Percentiles rank a stretch among this genome's conserved stretches.
Conservation (phyloP, 2,888 invertebrate genomes). For the Drosophila formosana region DNA sequence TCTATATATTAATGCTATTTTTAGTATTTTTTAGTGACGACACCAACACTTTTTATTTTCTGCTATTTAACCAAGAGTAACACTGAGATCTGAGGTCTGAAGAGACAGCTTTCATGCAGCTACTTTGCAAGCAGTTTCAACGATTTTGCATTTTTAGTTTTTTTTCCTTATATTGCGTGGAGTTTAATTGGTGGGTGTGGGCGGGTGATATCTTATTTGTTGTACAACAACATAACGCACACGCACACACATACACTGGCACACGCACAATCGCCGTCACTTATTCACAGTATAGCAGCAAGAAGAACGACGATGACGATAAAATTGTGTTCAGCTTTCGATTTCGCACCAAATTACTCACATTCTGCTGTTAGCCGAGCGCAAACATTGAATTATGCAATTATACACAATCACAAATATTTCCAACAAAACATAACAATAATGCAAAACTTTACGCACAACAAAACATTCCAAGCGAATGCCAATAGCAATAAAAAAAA, state of each 20-base stretch:
- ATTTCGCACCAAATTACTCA: conserved; percentile 18
- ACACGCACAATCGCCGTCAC: conserved; percentile 28
- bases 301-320: conserved; percentile 49
- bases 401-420: conserved; percentile 15
- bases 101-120: not conserved
- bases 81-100: conserved; percentile 19
- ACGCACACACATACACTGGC: conserved; percentile 31
- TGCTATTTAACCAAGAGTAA: conserved; percentile 12
- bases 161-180: conserved; percentile 13
- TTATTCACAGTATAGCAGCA: conserved; percentile 34
- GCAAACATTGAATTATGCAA: conserved; percentile 12
- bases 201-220: conserved; percentile 41
- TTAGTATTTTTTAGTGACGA: conserved; percentile 43
- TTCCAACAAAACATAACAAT: conserved; percentile 19
- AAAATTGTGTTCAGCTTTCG: conserved; percentile 31
- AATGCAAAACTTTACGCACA: conserved; percentile 9
- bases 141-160: not conserved
- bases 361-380: not conserved
- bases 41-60: conserved; percentile 30
- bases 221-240: conserved; percentile 23
- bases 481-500: conserved; percentile 11
- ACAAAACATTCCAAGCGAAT: conserved; percentile 33
- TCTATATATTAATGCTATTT: conserved; percentile 36
- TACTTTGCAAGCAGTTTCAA: conserved; percentile 1
- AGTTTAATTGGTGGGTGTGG: conserved; percentile 51